A percentile compares a stretch with the other conserved stretches of the same genome.
phyloP scores from a whole-genome alignment of 2,888 invertebrate species.

The Dorcus hopei region DNA sequence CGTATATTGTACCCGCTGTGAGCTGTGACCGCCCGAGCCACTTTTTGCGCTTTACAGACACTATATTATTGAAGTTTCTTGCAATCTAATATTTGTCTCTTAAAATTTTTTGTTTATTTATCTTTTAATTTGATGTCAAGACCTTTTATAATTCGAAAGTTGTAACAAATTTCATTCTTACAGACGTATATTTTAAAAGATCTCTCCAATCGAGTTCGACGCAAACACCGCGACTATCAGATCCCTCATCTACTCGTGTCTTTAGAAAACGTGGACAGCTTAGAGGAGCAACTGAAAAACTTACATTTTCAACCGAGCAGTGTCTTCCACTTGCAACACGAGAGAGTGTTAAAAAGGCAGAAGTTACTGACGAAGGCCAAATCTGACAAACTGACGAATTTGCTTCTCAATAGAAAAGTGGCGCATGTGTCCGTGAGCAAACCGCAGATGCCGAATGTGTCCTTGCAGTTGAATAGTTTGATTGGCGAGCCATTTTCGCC shows the following conservation, averaged over 20 bases:
- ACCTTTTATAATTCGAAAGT: no score
- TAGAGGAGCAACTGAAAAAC: slow-evolving; percentile 49
- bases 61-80: no score
- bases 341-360: slow-evolving; percentile 37
- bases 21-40: no score
- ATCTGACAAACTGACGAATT: slow-evolving; percentile 52
- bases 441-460: slow-evolving; percentile 42
- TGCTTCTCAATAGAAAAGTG: slow-evolving; percentile 54
- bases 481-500: slow-evolving; percentile 27
- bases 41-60: no score
- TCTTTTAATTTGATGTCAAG: slow-evolving; percentile 34
- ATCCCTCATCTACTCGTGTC: slow-evolving; percentile 48
- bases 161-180: slow-evolving; percentile 5
- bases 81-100: no score
- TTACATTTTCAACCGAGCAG: slow-evolving; percentile 54
- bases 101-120: not conserved
- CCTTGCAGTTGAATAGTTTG: slow-evolving; percentile 29
- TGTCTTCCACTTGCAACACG: slow-evolving; percentile 46
- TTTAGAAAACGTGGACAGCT: slow-evolving; percentile 43
- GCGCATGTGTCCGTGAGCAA: slow-evolving; percentile 55
- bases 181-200: slow-evolving; percentile 43
- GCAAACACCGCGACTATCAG: slow-evolving; percentile 49
- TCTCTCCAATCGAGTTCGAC: slow-evolving; percentile 38
- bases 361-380: slow-evolving; percentile 52
- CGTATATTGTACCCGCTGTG: no score